Percentiles rank a stretch among this genome's conserved stretches.
phyloP scores from a whole-genome alignment of 2,113 vertebrate genomes.

The Cochlearius cochlearius region DNA sequence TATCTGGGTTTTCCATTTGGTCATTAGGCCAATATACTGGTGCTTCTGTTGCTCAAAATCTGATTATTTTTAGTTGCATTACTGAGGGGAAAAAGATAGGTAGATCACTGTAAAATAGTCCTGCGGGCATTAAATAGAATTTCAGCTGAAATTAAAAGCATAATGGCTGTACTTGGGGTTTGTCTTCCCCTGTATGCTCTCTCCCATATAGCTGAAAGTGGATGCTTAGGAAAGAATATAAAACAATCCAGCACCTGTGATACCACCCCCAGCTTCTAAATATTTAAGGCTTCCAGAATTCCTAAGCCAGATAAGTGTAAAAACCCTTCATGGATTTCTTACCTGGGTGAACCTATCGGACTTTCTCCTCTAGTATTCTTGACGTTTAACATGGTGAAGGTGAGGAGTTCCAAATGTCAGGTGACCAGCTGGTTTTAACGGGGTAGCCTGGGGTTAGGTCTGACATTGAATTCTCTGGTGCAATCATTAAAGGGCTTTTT shows the following conservation, averaged over 20 bases:
- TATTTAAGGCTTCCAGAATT: background rate
- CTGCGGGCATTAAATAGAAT: background rate
- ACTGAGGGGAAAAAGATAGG: accelerated
- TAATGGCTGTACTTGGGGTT: background rate
- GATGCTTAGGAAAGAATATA: background rate
- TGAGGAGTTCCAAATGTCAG: background rate
- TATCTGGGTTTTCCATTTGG: background rate
- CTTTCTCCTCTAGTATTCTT: background rate
- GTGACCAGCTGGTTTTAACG: background rate
- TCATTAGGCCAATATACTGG: background rate
- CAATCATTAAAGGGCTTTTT: background rate
- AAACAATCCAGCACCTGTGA: background rate
- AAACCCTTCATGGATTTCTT: background rate
- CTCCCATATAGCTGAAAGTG: background rate
- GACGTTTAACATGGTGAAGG: background rate
- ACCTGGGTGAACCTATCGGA: background rate
- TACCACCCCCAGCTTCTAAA: background rate
- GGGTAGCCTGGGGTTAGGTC: background rate
- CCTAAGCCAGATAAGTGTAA: background rate
- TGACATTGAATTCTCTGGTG: background rate
- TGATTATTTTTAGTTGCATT: background rate
- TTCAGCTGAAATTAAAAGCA: background rate
- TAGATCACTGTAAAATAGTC: background rate
- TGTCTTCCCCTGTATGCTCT: background rate
- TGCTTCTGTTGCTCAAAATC: background rate